Percentiles rank a stretch among this genome's conserved stretches.
phyloP scores from a whole-genome alignment of 2,888 invertebrate genomes.

The Frankliniella intonsa region DNA sequence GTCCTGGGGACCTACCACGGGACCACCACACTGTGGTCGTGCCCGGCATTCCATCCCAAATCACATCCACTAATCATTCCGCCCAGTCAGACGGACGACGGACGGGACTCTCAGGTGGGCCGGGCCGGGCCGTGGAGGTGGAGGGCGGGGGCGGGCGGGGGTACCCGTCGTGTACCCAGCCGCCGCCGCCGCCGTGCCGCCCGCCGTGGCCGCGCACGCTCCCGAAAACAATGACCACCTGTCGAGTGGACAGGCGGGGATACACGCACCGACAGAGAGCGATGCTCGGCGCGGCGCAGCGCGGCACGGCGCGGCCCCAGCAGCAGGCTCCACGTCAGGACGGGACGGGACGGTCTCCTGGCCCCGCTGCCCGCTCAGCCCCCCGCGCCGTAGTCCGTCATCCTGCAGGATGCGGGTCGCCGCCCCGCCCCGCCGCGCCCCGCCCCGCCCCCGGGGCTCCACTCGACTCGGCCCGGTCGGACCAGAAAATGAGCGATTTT shows the following conservation, averaged over 20 bases:
- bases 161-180: background rate
- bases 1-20: background rate
- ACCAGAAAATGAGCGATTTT: too few relatives aligned
- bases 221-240: conserved; percentile 26
- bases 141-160: background rate
- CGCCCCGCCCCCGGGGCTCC: too few relatives aligned
- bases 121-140: background rate
- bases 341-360: too few relatives aligned
- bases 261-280: background rate
- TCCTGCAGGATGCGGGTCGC: too few relatives aligned
- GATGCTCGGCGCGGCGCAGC: background rate
- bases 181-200: background rate
- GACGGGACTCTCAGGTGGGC: background rate
- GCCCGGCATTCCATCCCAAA: background rate
- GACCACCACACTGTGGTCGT: background rate
- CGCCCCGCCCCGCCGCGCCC: too few relatives aligned
- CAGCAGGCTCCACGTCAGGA: too few relatives aligned
- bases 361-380: too few relatives aligned
- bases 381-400: too few relatives aligned
- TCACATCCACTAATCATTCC: background rate
- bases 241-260: background rate
- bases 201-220: background rate
- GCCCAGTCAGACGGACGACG: background rate
- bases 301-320: background rate
- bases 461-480: too few relatives aligned